These are phyloP conservation scores for Paramacrobiotus metropolitanus DNA, from an alignment of 1,140 invertebrate species.

Conservation along the genomic window DNA sequence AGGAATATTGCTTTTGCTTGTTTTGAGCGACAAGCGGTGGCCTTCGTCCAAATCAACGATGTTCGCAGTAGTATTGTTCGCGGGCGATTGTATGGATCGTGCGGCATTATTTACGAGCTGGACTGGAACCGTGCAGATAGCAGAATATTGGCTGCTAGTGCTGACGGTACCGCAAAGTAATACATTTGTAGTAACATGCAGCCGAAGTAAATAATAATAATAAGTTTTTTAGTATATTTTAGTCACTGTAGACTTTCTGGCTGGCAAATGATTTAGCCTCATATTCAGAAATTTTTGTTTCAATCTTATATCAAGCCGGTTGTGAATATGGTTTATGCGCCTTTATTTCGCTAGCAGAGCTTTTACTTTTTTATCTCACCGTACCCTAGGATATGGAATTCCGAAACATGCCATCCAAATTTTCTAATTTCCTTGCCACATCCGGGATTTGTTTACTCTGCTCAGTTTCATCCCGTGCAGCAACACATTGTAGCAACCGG, in stretches of 20 bases:
- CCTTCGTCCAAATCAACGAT: conserved; percentile 10
- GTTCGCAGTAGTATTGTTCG: conserved; percentile 19
- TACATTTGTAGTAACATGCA: too few species aligned
- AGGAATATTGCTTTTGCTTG: conserved; percentile 2
- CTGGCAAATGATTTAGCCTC: too few species aligned
- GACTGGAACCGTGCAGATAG: conserved; percentile 33
- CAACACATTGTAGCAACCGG: conserved; percentile 29
- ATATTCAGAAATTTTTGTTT: too few species aligned
- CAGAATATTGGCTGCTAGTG: conserved; percentile 32
- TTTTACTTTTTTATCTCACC: conserved; percentile 14
- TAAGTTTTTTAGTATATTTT: too few species aligned
- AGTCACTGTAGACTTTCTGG: too few species aligned
- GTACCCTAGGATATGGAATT: background rate
- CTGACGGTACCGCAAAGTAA: conserved; percentile 32
- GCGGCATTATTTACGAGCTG: conserved; percentile 36
- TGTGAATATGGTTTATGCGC: too few species aligned
- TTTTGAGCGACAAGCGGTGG: conserved; percentile 3
- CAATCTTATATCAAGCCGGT: too few species aligned
- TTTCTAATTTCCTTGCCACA: conserved; percentile 25
- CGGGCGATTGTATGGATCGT: conserved; percentile 26
- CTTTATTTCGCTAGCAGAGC: background rate
- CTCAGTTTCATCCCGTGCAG: conserved; percentile 28
- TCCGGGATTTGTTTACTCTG: conserved; percentile 38
- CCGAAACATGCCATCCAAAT: background rate
- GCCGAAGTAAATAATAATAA: too few species aligned